Base-by-base conservation (phyloP, 2,113 vertebrate genomes). In the Phrynocephalus versicolor region DNA sequence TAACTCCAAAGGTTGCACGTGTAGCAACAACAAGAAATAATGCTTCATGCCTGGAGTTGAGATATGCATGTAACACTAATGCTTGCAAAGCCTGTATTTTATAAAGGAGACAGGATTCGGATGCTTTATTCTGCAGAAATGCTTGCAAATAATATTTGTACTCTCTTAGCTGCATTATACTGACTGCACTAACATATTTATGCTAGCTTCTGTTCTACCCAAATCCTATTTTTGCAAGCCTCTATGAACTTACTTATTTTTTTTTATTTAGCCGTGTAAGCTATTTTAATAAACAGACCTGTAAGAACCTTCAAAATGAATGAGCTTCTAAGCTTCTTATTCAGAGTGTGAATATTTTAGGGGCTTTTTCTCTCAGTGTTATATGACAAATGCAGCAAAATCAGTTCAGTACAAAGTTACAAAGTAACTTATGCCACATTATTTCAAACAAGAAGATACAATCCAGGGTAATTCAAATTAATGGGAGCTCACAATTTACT, bases 211-310 rank as follows among this genome's bases (percentile, higher is more conserved):
- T 57, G n/a, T 83, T 87, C 86, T 19, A 57, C 45, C 41, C 69
- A 83, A 87, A 87, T 87, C 69, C 76, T 87, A 83, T 83, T 83
- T 51, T 73, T 73, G 33, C 45, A 73, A 83, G 58, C 39, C 1
- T 55, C 41, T 73, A 65, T 65, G 39, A 87, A 73, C 7, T 23
- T 79, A 57, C 58, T 83, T 35, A 72, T 79, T 83, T 83, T 79
- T 83, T 83, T 83, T 87, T 75, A 83, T 83, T 87, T 83, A 83
- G 58, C 75, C 73, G 25, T 79, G 33, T 70, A 87, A 78, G 39
- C n/a, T 80, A 55, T 87, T 83, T 87, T 87, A 83, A 78, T 87
- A 87, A 82, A 83, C 25, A 72, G 65, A 72, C 39, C 74, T 51
- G 39, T 51, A 87, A 82, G 37, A 85, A 88, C 37, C 1, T 39